Base-by-base conservation (phyloP, 2,113 vertebrate species). In the Urocynchramus pylzowi region DNA sequence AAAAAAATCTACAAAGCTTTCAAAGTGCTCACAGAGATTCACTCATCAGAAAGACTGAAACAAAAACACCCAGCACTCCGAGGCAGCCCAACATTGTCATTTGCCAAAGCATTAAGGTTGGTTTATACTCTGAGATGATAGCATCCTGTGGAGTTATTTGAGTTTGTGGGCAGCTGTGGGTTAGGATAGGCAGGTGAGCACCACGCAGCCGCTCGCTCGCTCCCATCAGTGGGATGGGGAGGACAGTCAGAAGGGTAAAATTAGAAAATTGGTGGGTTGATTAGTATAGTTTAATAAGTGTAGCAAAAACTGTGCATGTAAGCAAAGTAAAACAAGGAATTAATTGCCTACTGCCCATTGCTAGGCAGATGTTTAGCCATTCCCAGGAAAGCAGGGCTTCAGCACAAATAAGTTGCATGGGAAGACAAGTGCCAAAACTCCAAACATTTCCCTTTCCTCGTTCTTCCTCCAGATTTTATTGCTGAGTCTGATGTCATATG, bases 201-300 rank as follows among this genome's bases (percentile, higher is more conserved):
- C 10, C 37, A 3, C 0, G 0, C 13, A 27, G 52, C 56, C 0
- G 0, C 61, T 70, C 2, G 0, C 33, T 37, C 11, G 1, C 22
- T 68, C 52, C 59, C 1, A 4, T 33, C 24, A 3, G 18, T 11
- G 42, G 28, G n/a, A 28, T 31, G 17, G 45, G 21, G 23, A 47
- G 60, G 35, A 75, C 39, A 33, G 23, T 16, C 45, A 41, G 41
- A 47, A 42, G 26, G 41, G 21, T 11, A 31, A 63, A 69, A 42
- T 28, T 49, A 45, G 13, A 60, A 89, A 59, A 86, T 5, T 1
- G 20, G 0, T 41, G 22, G 17, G 3, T 17, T 80, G 30, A 13
- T 63, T 33, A 33, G 22, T 56, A 12, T 2, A 64, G 53, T 64
- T 92, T 68, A 50, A 26, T 53, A 54, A 44, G 9, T 26, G 45